A percentile compares a stretch with the other conserved stretches of the same genome.
Conservation (phyloP, 2,888 invertebrate genomes). For the Ashinkailepas kermadecensis region DNA sequence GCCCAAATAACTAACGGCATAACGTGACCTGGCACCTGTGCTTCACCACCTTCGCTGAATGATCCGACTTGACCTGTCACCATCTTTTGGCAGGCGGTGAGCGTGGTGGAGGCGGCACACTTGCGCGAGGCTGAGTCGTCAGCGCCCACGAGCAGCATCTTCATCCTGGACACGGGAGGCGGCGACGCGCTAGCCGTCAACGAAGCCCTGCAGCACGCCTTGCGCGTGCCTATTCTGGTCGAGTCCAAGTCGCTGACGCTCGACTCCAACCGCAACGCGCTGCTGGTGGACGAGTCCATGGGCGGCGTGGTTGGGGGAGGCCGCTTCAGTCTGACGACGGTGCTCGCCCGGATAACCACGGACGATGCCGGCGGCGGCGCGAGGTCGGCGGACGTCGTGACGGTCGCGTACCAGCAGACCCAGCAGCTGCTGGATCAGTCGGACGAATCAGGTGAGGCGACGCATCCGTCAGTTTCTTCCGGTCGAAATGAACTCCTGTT, state of each 20-base stretch:
- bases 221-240: slow-evolving; percentile 7
- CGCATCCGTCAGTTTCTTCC: neutral
- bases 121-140: neutral
- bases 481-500: too few relatives aligned
- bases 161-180: neutral
- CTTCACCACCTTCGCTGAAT: too few relatives aligned
- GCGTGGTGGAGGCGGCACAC: neutral
- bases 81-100: neutral
- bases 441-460: neutral
- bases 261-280: neutral
- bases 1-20: too few relatives aligned
- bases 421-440: slow-evolving; percentile 2
- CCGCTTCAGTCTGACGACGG: neutral
- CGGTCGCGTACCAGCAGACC: neutral
- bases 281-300: slow-evolving; percentile 3
- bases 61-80: too few relatives aligned
- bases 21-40: too few relatives aligned
- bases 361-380: neutral
- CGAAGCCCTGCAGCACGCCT: slow-evolving; percentile 2
- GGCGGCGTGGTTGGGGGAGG: neutral
- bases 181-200: slow-evolving; percentile 1
- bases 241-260: slow-evolving; percentile 13
- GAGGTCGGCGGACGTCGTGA: slow-evolving; percentile 4
- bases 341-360: neutral
- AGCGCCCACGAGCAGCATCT: neutral